Conservation (phyloP, 2,113 vertebrate species). For the Hippopotamus amphibius region DNA sequence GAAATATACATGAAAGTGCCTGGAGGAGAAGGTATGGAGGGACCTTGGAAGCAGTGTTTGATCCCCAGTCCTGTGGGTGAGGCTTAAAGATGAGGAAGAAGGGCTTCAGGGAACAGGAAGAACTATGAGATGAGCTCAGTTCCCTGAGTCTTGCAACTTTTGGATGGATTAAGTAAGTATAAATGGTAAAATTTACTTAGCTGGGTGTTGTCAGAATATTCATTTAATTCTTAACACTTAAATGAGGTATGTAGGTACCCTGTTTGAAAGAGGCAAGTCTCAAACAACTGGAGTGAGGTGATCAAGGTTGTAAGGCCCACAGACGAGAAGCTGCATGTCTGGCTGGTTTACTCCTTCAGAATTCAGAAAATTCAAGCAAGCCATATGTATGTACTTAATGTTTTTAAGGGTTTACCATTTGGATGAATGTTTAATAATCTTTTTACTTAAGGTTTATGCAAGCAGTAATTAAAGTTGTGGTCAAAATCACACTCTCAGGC, state of each 20-base stretch:
- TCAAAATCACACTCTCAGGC: background rate
- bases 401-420: background rate
- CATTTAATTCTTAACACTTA: background rate
- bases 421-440: background rate
- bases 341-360: background rate
- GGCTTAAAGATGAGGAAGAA: background rate
- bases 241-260: background rate
- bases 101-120: background rate
- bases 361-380: background rate
- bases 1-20: background rate
- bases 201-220: background rate
- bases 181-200: background rate
- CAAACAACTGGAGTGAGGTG: background rate
- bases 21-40: background rate
- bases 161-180: background rate
- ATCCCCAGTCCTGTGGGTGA: background rate
- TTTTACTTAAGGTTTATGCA: background rate
- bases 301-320: background rate
- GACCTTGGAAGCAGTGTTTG: background rate
- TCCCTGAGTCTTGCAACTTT: background rate
- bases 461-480: background rate
- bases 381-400: background rate
- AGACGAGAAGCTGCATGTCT: background rate
- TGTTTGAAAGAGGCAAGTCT: background rate
- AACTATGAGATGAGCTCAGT: background rate